These are phyloP conservation scores for Steatornis caripensis DNA, from an alignment of 2,113 vertebrate genomes.

Conservation along the genomic window DNA sequence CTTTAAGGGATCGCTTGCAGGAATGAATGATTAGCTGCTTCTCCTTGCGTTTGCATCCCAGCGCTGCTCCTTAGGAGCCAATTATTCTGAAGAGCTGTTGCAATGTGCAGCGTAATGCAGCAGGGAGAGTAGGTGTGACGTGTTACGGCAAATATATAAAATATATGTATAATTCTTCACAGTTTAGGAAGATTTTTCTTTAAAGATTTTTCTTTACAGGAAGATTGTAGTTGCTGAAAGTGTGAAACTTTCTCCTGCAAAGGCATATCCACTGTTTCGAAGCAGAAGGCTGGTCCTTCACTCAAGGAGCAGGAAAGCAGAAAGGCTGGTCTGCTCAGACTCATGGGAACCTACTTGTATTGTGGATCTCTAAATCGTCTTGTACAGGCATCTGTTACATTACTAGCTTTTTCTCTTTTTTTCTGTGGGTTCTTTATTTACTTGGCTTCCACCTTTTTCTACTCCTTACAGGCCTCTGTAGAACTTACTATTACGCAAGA, in stretches of 20 bases:
- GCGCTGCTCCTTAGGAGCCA: background rate
- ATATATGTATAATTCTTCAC: no score
- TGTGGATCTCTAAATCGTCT: background rate
- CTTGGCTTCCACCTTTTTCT: background rate
- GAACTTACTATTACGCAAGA: background rate
- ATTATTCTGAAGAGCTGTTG: background rate
- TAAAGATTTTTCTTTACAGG: no score
- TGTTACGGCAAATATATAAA: background rate
- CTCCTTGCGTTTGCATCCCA: background rate
- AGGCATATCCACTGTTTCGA: background rate
- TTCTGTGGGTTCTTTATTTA: background rate
- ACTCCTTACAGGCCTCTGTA: background rate
- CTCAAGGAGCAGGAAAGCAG: background rate
- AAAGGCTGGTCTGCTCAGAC: background rate
- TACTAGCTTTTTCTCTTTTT: background rate
- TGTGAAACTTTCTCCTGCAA: background rate
- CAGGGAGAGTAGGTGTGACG: background rate
- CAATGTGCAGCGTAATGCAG: background rate
- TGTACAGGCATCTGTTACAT: background rate
- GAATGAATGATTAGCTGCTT: background rate
- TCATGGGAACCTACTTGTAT: background rate
- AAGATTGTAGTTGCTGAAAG: background rate
- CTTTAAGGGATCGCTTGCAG: background rate
- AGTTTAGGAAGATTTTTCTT: no score
- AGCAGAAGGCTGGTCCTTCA: background rate